These are phyloP conservation scores for Automeris io DNA, from an alignment of 2,888 invertebrate species.

Conservation along the genomic window DNA sequence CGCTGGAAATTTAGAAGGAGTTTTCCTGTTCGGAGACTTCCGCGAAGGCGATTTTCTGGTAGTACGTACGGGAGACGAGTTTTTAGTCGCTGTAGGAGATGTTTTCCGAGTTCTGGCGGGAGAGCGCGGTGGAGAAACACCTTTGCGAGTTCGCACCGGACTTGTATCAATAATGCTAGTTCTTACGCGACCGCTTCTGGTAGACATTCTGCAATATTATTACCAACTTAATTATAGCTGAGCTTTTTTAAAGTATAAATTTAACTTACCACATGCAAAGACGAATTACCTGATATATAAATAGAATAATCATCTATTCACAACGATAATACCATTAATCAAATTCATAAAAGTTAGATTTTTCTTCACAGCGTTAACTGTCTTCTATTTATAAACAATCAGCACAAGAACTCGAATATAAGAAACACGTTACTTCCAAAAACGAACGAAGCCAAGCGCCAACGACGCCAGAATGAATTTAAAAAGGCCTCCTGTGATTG, in stretches of 20 bases:
- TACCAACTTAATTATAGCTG: slow-evolving; percentile 15
- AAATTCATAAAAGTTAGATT: background rate
- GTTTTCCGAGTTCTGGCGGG: slow-evolving; percentile 61
- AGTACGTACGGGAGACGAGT: slow-evolving; percentile 43
- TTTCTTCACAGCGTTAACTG: background rate
- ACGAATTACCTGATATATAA: slow-evolving; percentile 31
- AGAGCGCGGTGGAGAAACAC: slow-evolving; percentile 60
- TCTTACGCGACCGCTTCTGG: slow-evolving; percentile 58
- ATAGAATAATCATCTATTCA: slow-evolving; percentile 6
- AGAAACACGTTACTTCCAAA: slow-evolving; percentile 28
- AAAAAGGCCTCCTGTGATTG: slow-evolving; percentile 55
- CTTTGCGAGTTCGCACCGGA: slow-evolving; percentile 54
- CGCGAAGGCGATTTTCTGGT: slow-evolving; percentile 34
- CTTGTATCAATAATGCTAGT: slow-evolving; percentile 46
- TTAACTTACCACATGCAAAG: slow-evolving; percentile 60
- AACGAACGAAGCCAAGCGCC: slow-evolving; percentile 48
- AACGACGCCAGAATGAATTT: slow-evolving; percentile 61
- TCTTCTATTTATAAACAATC: slow-evolving; percentile 5
- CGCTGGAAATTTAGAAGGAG: slow-evolving; percentile 60
- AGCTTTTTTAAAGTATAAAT: slow-evolving; percentile 38
- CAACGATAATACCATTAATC: background rate
- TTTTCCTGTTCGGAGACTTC: slow-evolving; percentile 72
- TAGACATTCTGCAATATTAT: slow-evolving; percentile 49
- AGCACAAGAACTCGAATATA: slow-evolving; percentile 32
- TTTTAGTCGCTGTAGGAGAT: slow-evolving; percentile 43